A percentile compares a stretch with the other conserved stretches of the same genome.
These are phyloP conservation scores for Simalia tracyae DNA, from an alignment of 2,797 vertebrate genomes.

Conservation along the genomic window DNA sequence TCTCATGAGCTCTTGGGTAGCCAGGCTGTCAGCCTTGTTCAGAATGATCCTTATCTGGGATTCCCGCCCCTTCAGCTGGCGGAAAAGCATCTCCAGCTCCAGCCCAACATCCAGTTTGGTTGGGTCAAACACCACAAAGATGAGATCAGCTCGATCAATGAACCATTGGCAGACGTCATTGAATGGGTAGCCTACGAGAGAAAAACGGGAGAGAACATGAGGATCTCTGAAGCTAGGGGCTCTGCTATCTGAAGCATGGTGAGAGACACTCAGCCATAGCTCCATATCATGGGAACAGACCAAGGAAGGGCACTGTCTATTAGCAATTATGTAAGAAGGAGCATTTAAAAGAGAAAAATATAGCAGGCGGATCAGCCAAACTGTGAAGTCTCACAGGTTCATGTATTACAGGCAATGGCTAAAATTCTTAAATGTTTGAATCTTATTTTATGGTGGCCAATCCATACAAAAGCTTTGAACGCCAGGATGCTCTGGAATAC, in stretches of 20 bases:
- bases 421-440: not conserved
- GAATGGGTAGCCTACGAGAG: slow-evolving; percentile 89
- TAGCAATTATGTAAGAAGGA: not conserved
- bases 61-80: slow-evolving; percentile 94
- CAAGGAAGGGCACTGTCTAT: not conserved
- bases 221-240: slow-evolving; percentile 1
- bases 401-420: not conserved
- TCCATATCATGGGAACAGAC: not conserved
- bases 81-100: slow-evolving; percentile 96
- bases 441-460: not conserved
- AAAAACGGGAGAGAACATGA: slow-evolving; percentile 49
- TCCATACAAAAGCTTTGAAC: not conserved
- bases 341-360: not conserved
- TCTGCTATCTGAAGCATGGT: not conserved
- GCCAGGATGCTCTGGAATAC: not conserved
- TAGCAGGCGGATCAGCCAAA: not conserved
- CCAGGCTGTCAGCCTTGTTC: slow-evolving; percentile 96
- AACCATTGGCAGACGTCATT: slow-evolving; percentile 99
- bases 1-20: slow-evolving; percentile 95
- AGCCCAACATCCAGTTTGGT: slow-evolving; percentile 96
- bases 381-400: not conserved
- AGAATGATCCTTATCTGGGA: slow-evolving; percentile 98
- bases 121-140: slow-evolving; percentile 97
- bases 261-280: not conserved
- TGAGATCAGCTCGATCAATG: slow-evolving; percentile 96